Base-by-base conservation (phyloP, 2,797 vertebrate species). In the Acipenser oxyrinchus region DNA sequence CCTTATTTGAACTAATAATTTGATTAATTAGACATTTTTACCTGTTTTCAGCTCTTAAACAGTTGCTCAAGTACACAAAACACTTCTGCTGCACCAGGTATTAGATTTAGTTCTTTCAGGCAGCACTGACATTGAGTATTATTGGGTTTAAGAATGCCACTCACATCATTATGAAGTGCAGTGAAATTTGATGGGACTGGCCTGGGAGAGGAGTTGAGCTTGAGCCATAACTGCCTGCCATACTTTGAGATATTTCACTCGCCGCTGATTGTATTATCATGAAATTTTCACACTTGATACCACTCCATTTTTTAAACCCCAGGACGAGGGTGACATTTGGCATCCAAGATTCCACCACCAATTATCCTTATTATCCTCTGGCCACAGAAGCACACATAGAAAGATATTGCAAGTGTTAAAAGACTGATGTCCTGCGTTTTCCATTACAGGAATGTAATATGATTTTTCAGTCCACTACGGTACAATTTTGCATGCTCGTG, bases 231-330 rank as follows among this genome's bases (percentile, higher is more conserved):
- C 64, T 2, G 0, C 61, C 69, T 66, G 49, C 62, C 67, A 18
- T 68, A 55, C 66, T 60, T 61, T 74, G 70, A 73, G 74, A 72
- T 75, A 65, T 48, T 62, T 62, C 13, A 61, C 60, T 61, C 69
- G 69, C 18, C 51, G 48, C 58, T 71, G 68, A 74, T 73, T 77
- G 61, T 65, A 62, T 77, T 70, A 69, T 70, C 61, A 64, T 66
- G 68, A 73, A 72, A 76, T 74, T 67, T 76, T 67, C 66, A 73
- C 63, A 68, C 63, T 57, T 68, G 68, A 63, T 59, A 53, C 71
- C 73, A 70, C 49, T 73, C 67, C 18, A 18, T 76, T 79, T 72
- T 18, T 76, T 72, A 75, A 71, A 57, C 23, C 48, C 61, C 48
- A 61, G 71, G 67, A 60, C 49, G 52, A 66, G 53, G 64, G 65